phyloP scores from a whole-genome alignment of 2,888 invertebrate genomes.

The Dorcus hopei region DNA sequence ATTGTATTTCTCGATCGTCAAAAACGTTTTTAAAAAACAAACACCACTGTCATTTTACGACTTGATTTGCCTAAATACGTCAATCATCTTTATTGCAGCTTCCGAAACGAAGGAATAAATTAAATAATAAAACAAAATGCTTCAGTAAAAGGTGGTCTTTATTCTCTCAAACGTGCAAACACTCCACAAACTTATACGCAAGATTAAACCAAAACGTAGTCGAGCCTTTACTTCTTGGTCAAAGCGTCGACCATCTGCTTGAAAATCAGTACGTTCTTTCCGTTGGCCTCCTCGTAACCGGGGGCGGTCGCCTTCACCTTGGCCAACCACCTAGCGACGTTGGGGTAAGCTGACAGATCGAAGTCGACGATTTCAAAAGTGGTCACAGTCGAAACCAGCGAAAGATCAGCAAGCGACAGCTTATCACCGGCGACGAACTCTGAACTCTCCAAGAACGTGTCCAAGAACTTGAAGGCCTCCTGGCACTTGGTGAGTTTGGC shows the following conservation, averaged over 20 bases:
- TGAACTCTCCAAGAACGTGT: conserved; percentile 69
- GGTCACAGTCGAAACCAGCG: conserved; percentile 65
- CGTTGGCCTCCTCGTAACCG: conserved; percentile 53
- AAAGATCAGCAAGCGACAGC: conserved; percentile 75
- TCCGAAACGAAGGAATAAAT: too few species aligned
- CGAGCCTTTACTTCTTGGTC: conserved; percentile 29
- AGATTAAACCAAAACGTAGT: not conserved
- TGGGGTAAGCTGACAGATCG: conserved; percentile 67
- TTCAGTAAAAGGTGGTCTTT: not conserved
- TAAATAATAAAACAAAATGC: not conserved
- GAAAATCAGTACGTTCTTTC: conserved; percentile 38
- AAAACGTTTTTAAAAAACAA: too few species aligned
- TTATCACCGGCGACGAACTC: conserved; percentile 69
- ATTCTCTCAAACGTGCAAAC: not conserved
- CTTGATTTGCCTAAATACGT: too few species aligned
- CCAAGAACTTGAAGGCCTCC: conserved; percentile 64
- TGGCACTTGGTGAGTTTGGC: conserved; percentile 67
- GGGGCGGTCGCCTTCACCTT: conserved; percentile 57
- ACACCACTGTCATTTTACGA: too few species aligned
- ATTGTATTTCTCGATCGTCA: too few species aligned
- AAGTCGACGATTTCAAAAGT: conserved; percentile 62
- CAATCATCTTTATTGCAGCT: too few species aligned
- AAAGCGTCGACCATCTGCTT: conserved; percentile 38
- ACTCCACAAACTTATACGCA: not conserved
- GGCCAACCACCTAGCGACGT: conserved; percentile 63